Base-by-base conservation (phyloP, 2,888 invertebrate genomes). In the Cylindroiulus punctatus region DNA sequence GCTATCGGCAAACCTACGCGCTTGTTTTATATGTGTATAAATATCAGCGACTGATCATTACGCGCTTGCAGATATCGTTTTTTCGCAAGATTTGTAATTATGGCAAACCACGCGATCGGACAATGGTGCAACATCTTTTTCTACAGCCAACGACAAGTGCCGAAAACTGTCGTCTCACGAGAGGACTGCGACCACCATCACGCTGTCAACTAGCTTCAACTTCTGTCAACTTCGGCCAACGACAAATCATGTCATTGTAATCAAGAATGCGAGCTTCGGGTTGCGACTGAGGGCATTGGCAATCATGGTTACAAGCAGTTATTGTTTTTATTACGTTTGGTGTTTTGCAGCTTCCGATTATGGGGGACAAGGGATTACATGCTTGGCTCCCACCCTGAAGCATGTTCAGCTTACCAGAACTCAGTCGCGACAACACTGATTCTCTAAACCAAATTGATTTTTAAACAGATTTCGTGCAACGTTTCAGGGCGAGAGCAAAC, bases 11-110 rank as follows among this genome's bases (percentile, higher is more conserved):
- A 76, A 30, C 10, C 30, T 12, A 30, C 76, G 76, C 76, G 30
- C 17, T 76, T 76, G 76, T 76, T 76, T 76, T 76, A 76, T 76
- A 76, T 76, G 76, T 76, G 76, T 76, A 76, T 30, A 76, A 76
- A 76, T 76, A 76, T 76, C 26, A 26, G 76, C 30, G 76, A 30
- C 76, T 76, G 30, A 76, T 76, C 76, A 26, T 32, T 76, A 17
- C 76, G 76, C 76, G 76, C 76, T 76, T 76, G 76, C 76, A 76
- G 76, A 76, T 32, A 76, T 76, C 17, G 30, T 76, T 76, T 76
- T 76, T 76, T 76, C 32, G 76, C 76, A 76, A 76, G 76, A 76
- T 76, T 76, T 76, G 76, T 76, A 76, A 76, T 76, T 76, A 76
- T 12, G 30, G 76, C 30, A 14, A 30, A 76, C 30, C 14, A 30